phyloP scores from a whole-genome alignment of 2,797 vertebrate species.

The Dicrostonyx torquatus region DNA sequence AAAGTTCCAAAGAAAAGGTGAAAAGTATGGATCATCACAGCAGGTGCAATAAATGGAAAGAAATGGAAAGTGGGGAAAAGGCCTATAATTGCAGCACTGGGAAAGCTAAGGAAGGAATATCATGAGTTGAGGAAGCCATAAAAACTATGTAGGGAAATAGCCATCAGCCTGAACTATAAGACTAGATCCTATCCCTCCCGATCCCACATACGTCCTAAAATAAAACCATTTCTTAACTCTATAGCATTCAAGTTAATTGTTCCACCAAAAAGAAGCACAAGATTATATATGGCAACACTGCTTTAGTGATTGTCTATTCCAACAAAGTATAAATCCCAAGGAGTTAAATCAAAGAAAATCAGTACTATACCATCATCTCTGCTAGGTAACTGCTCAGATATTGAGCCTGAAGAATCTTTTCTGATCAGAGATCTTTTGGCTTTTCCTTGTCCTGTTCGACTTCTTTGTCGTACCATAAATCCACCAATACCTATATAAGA shows the following conservation, averaged over 20 bases:
- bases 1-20: neutral
- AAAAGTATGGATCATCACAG: neutral
- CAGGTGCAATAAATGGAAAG: neutral
- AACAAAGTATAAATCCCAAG: neutral
- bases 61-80: neutral
- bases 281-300: neutral
- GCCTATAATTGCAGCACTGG: neutral
- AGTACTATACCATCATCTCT: slow-evolving; percentile 93
- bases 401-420: slow-evolving; percentile 96
- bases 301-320: neutral
- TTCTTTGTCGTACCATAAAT: slow-evolving; percentile 99
- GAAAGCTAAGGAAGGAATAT: too few relatives aligned
- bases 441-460: slow-evolving; percentile 95
- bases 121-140: neutral
- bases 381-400: slow-evolving; percentile 91
- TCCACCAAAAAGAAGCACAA: neutral
- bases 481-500: slow-evolving; percentile 94
- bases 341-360: neutral
- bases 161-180: neutral
- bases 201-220: neutral
- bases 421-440: slow-evolving; percentile 93
- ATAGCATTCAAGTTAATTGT: neutral
- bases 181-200: neutral
- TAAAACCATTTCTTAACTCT: neutral
- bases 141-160: neutral